These are phyloP conservation scores for Dipodomys spectabilis DNA, from an alignment of 2,113 vertebrate genomes.

Conservation along the genomic window DNA sequence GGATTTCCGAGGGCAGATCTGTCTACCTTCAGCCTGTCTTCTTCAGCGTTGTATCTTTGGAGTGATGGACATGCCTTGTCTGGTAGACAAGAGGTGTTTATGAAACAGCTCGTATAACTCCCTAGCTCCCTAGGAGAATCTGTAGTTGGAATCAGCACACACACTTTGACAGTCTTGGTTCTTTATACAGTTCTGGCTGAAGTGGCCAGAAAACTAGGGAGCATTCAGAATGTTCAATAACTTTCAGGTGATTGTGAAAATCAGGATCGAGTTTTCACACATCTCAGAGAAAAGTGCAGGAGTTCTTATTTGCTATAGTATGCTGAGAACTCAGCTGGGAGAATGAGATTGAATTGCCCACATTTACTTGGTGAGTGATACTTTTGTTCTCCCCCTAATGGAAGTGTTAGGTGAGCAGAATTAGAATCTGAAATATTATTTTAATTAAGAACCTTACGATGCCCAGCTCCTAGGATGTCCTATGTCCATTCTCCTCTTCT, in stretches of 20 bases:
- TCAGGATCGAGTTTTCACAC: neutral
- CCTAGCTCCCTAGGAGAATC: neutral
- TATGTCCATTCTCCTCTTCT: neutral
- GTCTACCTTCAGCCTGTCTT: no score
- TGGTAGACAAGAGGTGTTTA: neutral
- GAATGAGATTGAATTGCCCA: neutral
- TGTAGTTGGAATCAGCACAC: neutral
- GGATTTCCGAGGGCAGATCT: neutral
- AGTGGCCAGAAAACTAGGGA: neutral
- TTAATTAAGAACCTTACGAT: neutral
- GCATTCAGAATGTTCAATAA: neutral
- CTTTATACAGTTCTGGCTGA: neutral
- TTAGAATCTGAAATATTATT: conserved; percentile 28
- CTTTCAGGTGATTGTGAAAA: neutral
- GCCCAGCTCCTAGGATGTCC: neutral
- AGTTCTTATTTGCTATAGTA: neutral
- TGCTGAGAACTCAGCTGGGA: neutral
- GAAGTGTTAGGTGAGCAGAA: conserved; percentile 21
- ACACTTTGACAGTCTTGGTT: neutral
- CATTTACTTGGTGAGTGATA: neutral
- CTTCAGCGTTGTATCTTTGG: neutral
- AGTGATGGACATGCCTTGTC: no score
- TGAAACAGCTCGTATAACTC: neutral
- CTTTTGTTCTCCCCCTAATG: conserved; percentile 44
- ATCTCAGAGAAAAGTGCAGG: neutral